Base-by-base conservation (phyloP, 2,888 invertebrate species). In the Heliconius ismenius region DNA sequence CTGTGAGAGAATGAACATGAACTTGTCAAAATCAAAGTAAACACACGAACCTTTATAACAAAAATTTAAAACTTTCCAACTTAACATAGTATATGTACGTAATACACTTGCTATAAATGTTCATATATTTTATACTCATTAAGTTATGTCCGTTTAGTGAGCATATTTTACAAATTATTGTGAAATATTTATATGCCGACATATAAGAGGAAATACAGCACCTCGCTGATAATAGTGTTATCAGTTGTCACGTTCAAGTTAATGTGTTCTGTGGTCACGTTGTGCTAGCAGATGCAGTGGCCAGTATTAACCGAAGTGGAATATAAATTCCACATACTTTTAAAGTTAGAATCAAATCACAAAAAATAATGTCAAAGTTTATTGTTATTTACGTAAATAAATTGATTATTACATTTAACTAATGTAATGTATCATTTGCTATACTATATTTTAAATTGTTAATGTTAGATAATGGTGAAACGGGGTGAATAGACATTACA, bases 21-120 rank as follows among this genome's bases (percentile, higher is more conserved):
- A 85, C 82, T 85, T 89, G 88, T 88, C 87, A 87, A 24, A 32
- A 83, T 81, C 76, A 83, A 86, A 85, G 77, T 79, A 76, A 75
- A 86, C 78, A 86, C 83, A 87, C 84, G 43, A 86, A 92, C 92
- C 92, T 86, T 87, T 90, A 82, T 77, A 75, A 76, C 60, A 75
- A 73, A 86, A 78, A 69, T 81, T 77, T 76, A 73, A 60, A 72
- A 78, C 64, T 68, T 69, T 79, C 18, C 73, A 75, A 43, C 68
- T 75, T 64, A 81, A 65, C 82, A 83, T 83, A 32, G 54, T 79
- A 62, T 68, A 72, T 80, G 32, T 63, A 39, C 58, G 2, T 32
- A 28, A 28, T 26, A 73, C 10, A 11, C 9, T 36, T 60, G 18
- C 24, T 39, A 18, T 73, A 43, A 73, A 73, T 73, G 21, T 64